Evolutionary conservation across 2,888 invertebrate species (phyloP).

Genomic region (Phlogophora meticulosa): DNA sequence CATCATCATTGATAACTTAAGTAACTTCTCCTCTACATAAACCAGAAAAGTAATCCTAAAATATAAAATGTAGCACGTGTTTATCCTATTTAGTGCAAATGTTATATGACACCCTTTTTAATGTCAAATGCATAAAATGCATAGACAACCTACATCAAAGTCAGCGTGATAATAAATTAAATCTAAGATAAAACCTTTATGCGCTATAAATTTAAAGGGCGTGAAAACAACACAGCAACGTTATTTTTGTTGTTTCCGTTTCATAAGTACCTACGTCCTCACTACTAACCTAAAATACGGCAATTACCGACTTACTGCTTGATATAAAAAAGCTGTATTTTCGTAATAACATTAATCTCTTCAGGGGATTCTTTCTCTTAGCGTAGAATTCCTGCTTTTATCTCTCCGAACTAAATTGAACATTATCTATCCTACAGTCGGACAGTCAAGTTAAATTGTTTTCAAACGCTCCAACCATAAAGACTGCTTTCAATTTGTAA

Average conservation of each 20-base stretch:
- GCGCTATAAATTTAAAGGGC: constrained; percentile 61
- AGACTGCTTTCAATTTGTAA: constrained; percentile 29
- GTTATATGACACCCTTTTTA: constrained; percentile 18
- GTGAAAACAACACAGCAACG: constrained; percentile 57
- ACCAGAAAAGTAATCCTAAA: background rate
- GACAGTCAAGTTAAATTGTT: constrained; percentile 43
- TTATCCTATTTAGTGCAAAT: constrained; percentile 30
- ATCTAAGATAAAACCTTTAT: constrained; percentile 62
- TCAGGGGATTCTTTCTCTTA: constrained; percentile 29
- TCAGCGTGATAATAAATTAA: constrained; percentile 63
- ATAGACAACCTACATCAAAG: constrained; percentile 58
- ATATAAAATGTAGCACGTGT: background rate
- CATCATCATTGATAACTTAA: no score
- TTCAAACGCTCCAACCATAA: constrained; percentile 27
- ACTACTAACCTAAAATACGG: constrained; percentile 23
- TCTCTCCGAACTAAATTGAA: constrained; percentile 39
- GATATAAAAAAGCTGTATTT: constrained; percentile 32
- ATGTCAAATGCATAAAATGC: constrained; percentile 20
- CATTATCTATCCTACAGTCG: constrained; percentile 28
- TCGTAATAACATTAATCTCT: constrained; percentile 36
- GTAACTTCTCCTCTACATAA: background rate
- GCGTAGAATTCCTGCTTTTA: constrained; percentile 35
- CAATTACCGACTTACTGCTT: background rate
- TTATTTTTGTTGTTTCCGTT: constrained; percentile 33
- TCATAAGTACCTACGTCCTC: background rate